These are phyloP conservation scores for Trochalopteron elliotii DNA, from an alignment of 2,113 vertebrate species.

Conservation along the genomic window DNA sequence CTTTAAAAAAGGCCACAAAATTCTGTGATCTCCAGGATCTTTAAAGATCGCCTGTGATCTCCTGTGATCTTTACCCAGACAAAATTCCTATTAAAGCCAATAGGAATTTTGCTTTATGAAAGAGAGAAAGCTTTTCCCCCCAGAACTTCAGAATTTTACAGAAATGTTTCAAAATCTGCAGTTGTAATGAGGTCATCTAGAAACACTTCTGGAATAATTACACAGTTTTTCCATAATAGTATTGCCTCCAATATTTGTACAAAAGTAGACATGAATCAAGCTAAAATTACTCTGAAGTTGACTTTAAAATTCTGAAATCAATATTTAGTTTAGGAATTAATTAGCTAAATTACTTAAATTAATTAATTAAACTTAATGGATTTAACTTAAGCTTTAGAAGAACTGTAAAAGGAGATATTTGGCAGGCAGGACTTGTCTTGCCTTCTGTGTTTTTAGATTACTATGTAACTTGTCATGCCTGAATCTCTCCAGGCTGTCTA, in stretches of 20 bases:
- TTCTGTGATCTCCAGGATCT: not conserved
- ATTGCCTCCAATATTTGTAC: not conserved
- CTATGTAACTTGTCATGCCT: not conserved
- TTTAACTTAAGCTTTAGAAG: constrained; percentile 7
- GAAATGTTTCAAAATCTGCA: not conserved
- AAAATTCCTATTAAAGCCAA: not conserved
- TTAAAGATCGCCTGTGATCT: not conserved
- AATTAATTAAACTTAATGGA: not conserved
- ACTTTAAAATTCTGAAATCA: constrained; percentile 12
- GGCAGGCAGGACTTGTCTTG: not conserved
- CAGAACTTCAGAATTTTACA: not conserved
- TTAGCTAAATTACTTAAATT: not conserved
- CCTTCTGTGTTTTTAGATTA: not conserved
- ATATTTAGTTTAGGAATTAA: constrained; percentile 39
- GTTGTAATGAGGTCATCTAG: not conserved
- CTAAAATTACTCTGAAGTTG: constrained; percentile 9
- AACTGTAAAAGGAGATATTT: not conserved
- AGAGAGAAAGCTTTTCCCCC: not conserved
- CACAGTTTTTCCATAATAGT: not conserved
- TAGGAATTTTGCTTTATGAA: not conserved
- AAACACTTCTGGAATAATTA: not conserved
- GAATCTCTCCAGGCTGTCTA: not conserved
- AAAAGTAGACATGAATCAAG: not conserved
- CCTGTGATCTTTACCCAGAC: not conserved
- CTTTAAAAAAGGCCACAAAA: not conserved